A percentile compares a stretch with the other conserved stretches of the same genome.
Evolutionary conservation across 2,888 invertebrate genomes (phyloP).

Genomic region (Drosophila paramelanica): DNA sequence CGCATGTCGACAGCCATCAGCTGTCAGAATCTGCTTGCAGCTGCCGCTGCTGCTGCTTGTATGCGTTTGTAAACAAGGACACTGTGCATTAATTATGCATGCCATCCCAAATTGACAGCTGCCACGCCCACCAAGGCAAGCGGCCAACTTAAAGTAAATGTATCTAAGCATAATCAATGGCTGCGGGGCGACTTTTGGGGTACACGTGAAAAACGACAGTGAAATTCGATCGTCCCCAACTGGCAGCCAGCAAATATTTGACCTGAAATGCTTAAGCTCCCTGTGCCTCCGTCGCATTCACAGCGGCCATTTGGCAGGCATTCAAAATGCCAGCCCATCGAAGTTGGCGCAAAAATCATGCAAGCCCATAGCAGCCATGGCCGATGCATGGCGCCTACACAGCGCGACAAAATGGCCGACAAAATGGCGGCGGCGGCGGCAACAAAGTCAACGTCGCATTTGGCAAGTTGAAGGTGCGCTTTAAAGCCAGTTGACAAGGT

Average conservation of each 20-base stretch:
- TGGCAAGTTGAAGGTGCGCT: slow-evolving; percentile 47
- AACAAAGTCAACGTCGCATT: slow-evolving; percentile 12
- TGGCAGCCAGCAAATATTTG: slow-evolving; percentile 52
- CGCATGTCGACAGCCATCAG: slow-evolving; percentile 44
- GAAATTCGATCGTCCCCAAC: slow-evolving; percentile 37
- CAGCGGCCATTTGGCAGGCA: slow-evolving; percentile 68
- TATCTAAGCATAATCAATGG: slow-evolving; percentile 62
- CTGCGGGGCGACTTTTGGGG: slow-evolving; percentile 2
- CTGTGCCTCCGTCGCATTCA: slow-evolving; percentile 14
- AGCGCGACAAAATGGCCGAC: slow-evolving; percentile 68
- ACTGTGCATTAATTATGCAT: slow-evolving; percentile 55
- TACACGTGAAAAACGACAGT: slow-evolving; percentile 32
- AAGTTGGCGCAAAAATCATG: slow-evolving; percentile 57
- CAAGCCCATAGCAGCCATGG: slow-evolving; percentile 52
- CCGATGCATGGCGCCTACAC: slow-evolving; percentile 67
- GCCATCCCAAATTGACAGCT: slow-evolving; percentile 60
- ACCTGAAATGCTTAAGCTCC: slow-evolving; percentile 34
- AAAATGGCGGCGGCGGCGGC: slow-evolving; percentile 58
- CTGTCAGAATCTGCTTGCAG: slow-evolving; percentile 10
- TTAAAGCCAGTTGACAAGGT: slow-evolving; percentile 22
- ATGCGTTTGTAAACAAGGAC: slow-evolving; percentile 20
- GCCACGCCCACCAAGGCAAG: slow-evolving; percentile 36
- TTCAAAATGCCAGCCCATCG: slow-evolving; percentile 56
- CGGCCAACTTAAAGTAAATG: slow-evolving; percentile 19
- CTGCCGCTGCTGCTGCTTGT: slow-evolving; percentile 7